phyloP scores from a whole-genome alignment of 53 echinoderm and acorn worm species.

The Luidia sarsii region DNA sequence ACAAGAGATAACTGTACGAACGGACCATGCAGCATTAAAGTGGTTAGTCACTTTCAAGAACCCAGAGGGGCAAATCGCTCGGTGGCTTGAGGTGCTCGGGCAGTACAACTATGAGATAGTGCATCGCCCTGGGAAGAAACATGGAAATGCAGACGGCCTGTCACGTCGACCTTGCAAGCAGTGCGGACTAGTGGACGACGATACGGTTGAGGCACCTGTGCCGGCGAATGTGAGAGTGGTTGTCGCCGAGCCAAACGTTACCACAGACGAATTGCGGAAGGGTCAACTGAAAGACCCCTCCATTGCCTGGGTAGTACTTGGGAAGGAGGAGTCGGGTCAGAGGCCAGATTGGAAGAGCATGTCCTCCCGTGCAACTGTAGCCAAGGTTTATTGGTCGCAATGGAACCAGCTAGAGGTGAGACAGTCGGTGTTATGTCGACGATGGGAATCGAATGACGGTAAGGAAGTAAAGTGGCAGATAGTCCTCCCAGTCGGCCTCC shows the following conservation, averaged over 20 bases:
- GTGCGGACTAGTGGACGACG: conserved; percentile 7
- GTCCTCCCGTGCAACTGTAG: not conserved
- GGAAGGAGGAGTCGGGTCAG: not conserved
- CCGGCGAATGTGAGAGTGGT: too few species aligned
- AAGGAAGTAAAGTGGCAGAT: conserved; percentile 5
- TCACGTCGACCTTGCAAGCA: conserved; percentile 9
- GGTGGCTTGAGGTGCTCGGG: conserved; percentile 13
- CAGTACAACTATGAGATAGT: not conserved
- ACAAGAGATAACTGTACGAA: too few species aligned
- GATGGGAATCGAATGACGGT: conserved; percentile 30
- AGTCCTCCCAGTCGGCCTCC: conserved; percentile 12
- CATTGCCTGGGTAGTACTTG: not conserved
- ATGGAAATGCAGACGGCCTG: conserved; percentile 27
- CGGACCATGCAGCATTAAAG: conserved; percentile 12
- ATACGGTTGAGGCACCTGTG: not conserved
- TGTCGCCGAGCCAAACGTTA: not conserved
- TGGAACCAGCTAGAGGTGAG: conserved; percentile 16
- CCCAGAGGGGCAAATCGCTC: conserved; percentile 27
- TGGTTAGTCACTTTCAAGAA: conserved; percentile 21
- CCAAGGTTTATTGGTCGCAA: conserved; percentile 22
- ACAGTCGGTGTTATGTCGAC: too few species aligned
- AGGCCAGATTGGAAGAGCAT: conserved; percentile 31
- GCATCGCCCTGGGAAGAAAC: conserved; percentile 2
- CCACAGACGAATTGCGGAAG: not conserved
- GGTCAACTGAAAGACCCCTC: not conserved